phyloP scores from a whole-genome alignment of 2,888 invertebrate species.

The Caenorhabditis sp. region DNA sequence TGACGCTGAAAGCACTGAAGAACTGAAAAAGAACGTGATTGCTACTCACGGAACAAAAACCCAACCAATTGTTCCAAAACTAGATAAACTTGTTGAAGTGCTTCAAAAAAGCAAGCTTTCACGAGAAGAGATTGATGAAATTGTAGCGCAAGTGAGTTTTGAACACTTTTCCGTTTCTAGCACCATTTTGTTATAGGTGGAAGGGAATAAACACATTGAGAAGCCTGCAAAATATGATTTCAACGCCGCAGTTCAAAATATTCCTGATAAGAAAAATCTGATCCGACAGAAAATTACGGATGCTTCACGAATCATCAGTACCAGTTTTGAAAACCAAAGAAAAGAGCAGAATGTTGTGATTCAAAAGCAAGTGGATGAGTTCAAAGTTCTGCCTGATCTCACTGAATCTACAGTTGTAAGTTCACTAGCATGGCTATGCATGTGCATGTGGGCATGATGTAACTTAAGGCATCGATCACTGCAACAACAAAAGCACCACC shows the following conservation, averaged over 20 bases:
- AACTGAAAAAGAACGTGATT: slow-evolving; percentile 40
- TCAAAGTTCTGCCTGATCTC: slow-evolving; percentile 26
- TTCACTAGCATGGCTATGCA: no score
- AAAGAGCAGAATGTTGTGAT: slow-evolving; percentile 24
- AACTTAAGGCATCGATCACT: slow-evolving; percentile 9
- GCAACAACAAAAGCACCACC: slow-evolving; percentile 7
- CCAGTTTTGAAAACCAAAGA: slow-evolving; percentile 40
- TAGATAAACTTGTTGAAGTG: slow-evolving; percentile 67
- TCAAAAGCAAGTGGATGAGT: slow-evolving; percentile 37
- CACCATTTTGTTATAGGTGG: slow-evolving; percentile 49
- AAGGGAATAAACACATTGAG: slow-evolving; percentile 57
- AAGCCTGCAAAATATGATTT: slow-evolving; percentile 64
- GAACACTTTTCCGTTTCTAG: background rate
- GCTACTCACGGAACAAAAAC: slow-evolving; percentile 52
- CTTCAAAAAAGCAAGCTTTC: slow-evolving; percentile 71
- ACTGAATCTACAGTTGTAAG: slow-evolving; percentile 24
- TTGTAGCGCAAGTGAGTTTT: slow-evolving; percentile 66
- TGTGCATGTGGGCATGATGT: background rate
- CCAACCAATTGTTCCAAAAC: slow-evolving; percentile 63
- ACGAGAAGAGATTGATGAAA: slow-evolving; percentile 70
- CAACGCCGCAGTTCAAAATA: slow-evolving; percentile 63
- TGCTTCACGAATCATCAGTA: slow-evolving; percentile 51
- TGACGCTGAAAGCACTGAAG: slow-evolving; percentile 46
- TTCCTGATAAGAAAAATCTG: slow-evolving; percentile 55
- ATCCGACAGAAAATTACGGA: slow-evolving; percentile 55